Evolutionary conservation across 2,888 invertebrate species (phyloP), one percentile per base, ranked within the genome.

Genomic region (Opisthograptis luteolata): DNA sequence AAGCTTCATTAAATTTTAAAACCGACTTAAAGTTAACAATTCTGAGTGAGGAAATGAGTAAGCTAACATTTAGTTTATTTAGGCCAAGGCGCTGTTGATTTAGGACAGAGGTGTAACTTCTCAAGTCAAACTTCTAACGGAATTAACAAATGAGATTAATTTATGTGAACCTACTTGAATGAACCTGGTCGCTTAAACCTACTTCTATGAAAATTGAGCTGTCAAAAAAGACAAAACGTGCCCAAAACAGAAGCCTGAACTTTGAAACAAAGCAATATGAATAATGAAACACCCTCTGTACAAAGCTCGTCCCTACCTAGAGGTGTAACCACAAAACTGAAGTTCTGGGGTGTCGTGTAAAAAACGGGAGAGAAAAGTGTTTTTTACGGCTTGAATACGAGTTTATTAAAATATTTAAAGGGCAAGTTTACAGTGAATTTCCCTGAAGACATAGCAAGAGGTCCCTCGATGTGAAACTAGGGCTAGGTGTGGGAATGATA

Each of bases 321-420:
- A 64, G 52, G 54, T 58, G 59, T 61, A 66, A 68, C 76, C 75
- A 54, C 76, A 73, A 68, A 73, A 76, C 69, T 72, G 62, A 65
- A 68, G 69, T 70, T 73, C 63, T 62, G 64, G 62, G 74, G 74
- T 73, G 68, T 77, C 84, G 82, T 76, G 80, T 71, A 81, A 87
- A 87, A 85, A 87, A 86, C 79, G 81, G 72, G 69, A 69, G 73
- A 70, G 74, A 81, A 86, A 89, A 90, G 84, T 87, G 88, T 88
- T 89, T 89, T 87, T 88, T 88, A 87, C 87, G 83, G 79, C 83
- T 84, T 79, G 86, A 87, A 88, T 87, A 87, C 84, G 79, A 81
- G 84, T 89, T 89, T 87, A 90, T 89, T 89, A 87, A 87, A 89
- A 88, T 90, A 89, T 90, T 89, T 87, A 89, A 89, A 81, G 84